Conservation (phyloP, 1,140 invertebrate genomes). For the Pseudomyrmex flavicornis region DNA sequence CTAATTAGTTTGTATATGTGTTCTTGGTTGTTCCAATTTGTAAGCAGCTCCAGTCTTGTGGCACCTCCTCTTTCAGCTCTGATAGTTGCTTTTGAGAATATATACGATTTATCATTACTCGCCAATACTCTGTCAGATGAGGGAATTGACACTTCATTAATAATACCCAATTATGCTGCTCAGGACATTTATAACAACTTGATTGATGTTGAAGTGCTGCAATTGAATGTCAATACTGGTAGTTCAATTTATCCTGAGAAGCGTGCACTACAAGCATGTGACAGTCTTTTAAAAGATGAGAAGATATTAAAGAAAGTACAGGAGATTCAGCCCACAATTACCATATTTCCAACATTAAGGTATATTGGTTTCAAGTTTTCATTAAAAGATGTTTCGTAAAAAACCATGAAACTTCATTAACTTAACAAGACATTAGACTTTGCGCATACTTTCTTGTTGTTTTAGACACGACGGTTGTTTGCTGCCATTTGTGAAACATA, state of each 20-base stretch:
- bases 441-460: neutral
- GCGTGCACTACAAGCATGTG: conserved; percentile 77
- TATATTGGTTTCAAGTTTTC: conserved; percentile 49
- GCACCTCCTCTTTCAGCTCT: conserved; percentile 79
- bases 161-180: conserved; percentile 69
- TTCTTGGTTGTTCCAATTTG: conserved; percentile 21
- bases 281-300: conserved; percentile 73
- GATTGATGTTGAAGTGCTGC: conserved; percentile 77
- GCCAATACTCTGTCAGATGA: conserved; percentile 82
- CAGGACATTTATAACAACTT: conserved; percentile 78
- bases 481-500: conserved; percentile 77
- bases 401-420: neutral
- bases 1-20: conserved; percentile 11
- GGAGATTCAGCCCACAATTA: conserved; percentile 80
- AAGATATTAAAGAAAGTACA: conserved; percentile 72
- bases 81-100: conserved; percentile 81
- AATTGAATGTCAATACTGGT: conserved; percentile 67
- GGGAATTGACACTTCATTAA: conserved; percentile 78
- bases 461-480: conserved; percentile 82
- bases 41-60: conserved; percentile 70
- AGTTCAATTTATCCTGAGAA: conserved; percentile 55
- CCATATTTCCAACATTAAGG: conserved; percentile 81
- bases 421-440: neutral
- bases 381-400: neutral
- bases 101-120: conserved; percentile 81